Percentiles rank a stretch among this genome's conserved stretches.
phyloP scores from a whole-genome alignment of 2,888 invertebrate species.

The Keiferia lycopersicella region DNA sequence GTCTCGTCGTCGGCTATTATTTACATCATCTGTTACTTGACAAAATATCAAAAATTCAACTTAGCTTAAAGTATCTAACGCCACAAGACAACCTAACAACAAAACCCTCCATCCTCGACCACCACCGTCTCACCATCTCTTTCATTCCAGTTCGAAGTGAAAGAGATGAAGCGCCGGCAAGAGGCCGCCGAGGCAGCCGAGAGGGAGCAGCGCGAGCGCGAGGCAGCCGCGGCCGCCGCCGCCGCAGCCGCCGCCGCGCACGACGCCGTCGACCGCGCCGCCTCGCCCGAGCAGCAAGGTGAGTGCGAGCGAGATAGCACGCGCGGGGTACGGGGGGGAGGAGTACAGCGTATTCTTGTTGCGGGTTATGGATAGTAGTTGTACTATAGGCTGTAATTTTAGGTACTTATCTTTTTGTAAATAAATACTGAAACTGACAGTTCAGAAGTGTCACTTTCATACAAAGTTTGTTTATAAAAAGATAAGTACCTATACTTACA shows the following conservation, averaged over 20 bases:
- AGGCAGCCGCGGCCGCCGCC: slow-evolving; percentile 70
- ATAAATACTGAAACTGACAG: too few species aligned
- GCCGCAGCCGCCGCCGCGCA: slow-evolving; percentile 65
- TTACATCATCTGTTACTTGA: too few species aligned
- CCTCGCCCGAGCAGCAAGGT: slow-evolving; percentile 67
- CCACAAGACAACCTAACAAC: background rate
- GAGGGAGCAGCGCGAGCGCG: slow-evolving; percentile 84
- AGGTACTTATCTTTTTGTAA: too few species aligned
- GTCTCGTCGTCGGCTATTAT: too few species aligned
- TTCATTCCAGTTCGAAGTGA: slow-evolving; percentile 92
- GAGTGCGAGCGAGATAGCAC: slow-evolving; percentile 30
- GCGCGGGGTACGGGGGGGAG: background rate
- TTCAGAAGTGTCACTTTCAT: too few species aligned
- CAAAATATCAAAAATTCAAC: too few species aligned
- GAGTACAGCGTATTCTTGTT: slow-evolving; percentile 1
- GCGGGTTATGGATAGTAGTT: background rate
- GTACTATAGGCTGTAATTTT: background rate
- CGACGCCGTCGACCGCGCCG: slow-evolving; percentile 66
- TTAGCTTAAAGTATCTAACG: slow-evolving; percentile 8
- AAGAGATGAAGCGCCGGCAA: slow-evolving; percentile 94
- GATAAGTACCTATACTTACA: too few species aligned
- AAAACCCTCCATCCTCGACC: background rate
- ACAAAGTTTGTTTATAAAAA: too few species aligned
- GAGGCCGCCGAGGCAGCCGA: slow-evolving; percentile 93
- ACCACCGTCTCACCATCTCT: background rate